Conservation (phyloP, 1,140 invertebrate genomes). For the Drosophila tsacasi region DNA sequence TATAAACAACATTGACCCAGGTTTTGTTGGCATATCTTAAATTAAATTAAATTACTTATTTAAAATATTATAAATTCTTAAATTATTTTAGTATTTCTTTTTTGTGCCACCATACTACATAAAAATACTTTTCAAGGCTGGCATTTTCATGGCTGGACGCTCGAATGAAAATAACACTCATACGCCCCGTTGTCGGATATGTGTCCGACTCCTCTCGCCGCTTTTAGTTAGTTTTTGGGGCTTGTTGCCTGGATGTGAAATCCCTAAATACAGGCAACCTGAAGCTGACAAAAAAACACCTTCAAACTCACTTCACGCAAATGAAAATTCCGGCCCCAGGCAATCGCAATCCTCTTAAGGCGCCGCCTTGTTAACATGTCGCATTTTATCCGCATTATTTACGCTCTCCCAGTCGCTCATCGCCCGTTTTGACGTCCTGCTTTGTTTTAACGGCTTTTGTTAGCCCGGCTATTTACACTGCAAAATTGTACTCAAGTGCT, state of each 20-base stretch:
- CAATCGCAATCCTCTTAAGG: slow-evolving; percentile 47
- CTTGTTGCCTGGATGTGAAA: slow-evolving; percentile 29
- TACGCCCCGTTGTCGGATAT: slow-evolving; percentile 47
- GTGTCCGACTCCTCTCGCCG: slow-evolving; percentile 3
- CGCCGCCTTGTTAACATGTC: slow-evolving; percentile 76
- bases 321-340: slow-evolving; percentile 2
- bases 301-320: background rate
- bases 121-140: slow-evolving; percentile 46
- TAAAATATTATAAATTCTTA: too few relatives aligned
- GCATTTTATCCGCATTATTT: slow-evolving; percentile 72
- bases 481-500: slow-evolving; percentile 74
- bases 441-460: slow-evolving; percentile 64
- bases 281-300: slow-evolving; percentile 6
- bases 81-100: background rate
- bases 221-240: slow-evolving; percentile 25
- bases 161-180: slow-evolving; percentile 43
- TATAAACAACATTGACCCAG: too few relatives aligned
- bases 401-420: slow-evolving; percentile 35
- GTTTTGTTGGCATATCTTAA: too few relatives aligned
- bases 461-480: slow-evolving; percentile 62
- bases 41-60: background rate
- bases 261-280: slow-evolving; percentile 49
- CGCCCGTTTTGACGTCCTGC: slow-evolving; percentile 43
- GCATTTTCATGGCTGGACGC: slow-evolving; percentile 53
- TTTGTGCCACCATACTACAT: background rate